Conservation (phyloP, 2,113 vertebrate species). For the Lynx canadensis region DNA sequence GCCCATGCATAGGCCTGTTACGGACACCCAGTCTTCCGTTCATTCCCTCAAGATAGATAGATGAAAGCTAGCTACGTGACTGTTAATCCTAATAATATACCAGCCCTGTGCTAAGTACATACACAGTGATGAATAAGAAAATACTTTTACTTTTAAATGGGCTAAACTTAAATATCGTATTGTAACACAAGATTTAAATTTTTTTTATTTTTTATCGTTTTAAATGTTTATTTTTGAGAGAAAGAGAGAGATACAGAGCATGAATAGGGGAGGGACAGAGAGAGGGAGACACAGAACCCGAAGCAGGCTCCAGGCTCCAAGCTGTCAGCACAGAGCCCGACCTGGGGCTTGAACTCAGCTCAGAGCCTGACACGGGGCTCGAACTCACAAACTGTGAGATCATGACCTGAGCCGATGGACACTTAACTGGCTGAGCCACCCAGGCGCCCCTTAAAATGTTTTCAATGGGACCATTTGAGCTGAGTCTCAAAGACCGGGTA, state of each 20-base stretch:
- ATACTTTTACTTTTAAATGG: neutral
- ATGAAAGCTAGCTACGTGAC: neutral
- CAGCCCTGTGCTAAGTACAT: neutral
- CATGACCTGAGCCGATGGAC: too few relatives aligned
- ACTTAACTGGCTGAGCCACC: too few relatives aligned
- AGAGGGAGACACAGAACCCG: too few relatives aligned
- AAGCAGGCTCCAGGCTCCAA: too few relatives aligned
- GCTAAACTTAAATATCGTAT: slow-evolving; percentile 14
- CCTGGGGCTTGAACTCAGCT: too few relatives aligned
- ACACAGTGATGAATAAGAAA: neutral
- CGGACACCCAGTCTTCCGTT: neutral
- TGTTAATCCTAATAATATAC: neutral
- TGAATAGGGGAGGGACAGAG: too few relatives aligned
- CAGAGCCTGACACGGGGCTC: too few relatives aligned
- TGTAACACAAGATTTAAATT: neutral
- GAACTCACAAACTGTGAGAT: too few relatives aligned
- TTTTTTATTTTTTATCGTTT: neutral
- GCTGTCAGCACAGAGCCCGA: too few relatives aligned
- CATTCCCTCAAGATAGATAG: neutral
- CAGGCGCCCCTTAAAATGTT: too few relatives aligned
- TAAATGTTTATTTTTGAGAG: too few relatives aligned
- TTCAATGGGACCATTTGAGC: neutral
- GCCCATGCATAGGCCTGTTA: neutral
- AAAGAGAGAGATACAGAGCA: too few relatives aligned
- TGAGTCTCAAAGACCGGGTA: neutral